Evolutionary conservation across 2,888 invertebrate species (phyloP), one percentile per base, ranked within the genome.

Genomic region (Cactoblastis cactorum): DNA sequence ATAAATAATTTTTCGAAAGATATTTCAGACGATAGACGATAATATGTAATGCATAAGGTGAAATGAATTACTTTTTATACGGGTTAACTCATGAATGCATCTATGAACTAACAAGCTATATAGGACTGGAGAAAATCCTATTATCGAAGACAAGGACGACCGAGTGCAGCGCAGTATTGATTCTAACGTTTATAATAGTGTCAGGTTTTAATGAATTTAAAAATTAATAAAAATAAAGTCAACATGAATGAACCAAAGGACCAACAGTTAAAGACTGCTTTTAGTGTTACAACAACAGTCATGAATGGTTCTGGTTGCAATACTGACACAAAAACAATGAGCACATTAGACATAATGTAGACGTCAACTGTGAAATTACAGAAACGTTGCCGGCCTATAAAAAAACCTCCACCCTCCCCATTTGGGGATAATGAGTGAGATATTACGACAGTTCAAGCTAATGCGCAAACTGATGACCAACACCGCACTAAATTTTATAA

Each of bases 61-160:
- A n/a, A n/a, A n/a, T n/a, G n/a, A n/a, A n/a, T n/a, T n/a, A n/a
- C n/a, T n/a, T n/a, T n/a, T n/a, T n/a, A n/a, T 12, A 33, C 33
- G 12, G 17, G 39, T 22, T 12, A 22, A 39, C 28, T 43, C 11
- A 17, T 43, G 41, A 43, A 43, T 43, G 28, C 41, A 43, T 43
- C 41, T 24, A 28, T 43, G 28, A 28, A 43, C 28, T 43, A 15
- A 17, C 43, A n/a, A 43, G 32, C 3, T 43, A 28, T 14, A 28
- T 17, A 32, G 28, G 41, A 12, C 22, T 22, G 14, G 28, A 43
- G 43, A 43, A 43, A 43, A 43, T 43, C 43, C 43, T 43, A 43
- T 43, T 43, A 43, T 17, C 17, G 43, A 43, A 17, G 28, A 28
- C 43, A 43, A 43, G 43, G 43, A 43, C 43, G 43, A 28, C 12